Percentiles rank a stretch among this genome's conserved stretches.
phyloP scores from a whole-genome alignment of 2,797 vertebrate genomes.

The Esox lucius region DNA sequence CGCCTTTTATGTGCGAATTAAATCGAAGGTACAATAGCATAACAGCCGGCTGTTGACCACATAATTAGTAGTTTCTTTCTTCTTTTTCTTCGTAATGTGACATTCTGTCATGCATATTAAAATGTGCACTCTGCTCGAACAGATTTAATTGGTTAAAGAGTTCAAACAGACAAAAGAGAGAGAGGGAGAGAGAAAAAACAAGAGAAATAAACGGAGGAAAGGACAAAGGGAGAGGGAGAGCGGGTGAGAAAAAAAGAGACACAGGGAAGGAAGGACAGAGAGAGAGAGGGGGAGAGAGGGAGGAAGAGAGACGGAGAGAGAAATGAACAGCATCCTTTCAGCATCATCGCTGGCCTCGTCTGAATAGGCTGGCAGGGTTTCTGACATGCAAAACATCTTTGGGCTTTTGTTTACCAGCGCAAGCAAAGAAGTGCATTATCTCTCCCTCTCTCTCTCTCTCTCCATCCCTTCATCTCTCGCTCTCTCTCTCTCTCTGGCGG shows the following conservation, averaged over 20 bases:
- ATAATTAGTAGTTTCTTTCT: not conserved
- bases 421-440: not conserved
- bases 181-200: not conserved
- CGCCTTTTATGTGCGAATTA: not conserved
- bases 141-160: conserved; percentile 26
- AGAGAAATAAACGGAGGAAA: not conserved
- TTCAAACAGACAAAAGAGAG: not conserved
- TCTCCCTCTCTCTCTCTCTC: not conserved
- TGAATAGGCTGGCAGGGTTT: conserved; percentile 1
- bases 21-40: not conserved
- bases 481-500: conserved; percentile 43
- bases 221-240: not conserved
- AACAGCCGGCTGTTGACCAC: not conserved
- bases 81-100: conserved; percentile 6
- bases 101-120: conserved; percentile 23
- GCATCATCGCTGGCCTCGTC: not conserved
- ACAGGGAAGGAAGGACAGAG: not conserved
- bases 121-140: conserved; percentile 17
- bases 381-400: conserved; percentile 17
- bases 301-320: not conserved
- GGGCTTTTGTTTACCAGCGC: conserved; percentile 5
- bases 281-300: not conserved
- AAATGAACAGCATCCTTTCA: not conserved
- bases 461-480: not conserved
- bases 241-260: not conserved